phyloP scores from a whole-genome alignment of 2,113 vertebrate genomes.

The Puma concolor region DNA sequence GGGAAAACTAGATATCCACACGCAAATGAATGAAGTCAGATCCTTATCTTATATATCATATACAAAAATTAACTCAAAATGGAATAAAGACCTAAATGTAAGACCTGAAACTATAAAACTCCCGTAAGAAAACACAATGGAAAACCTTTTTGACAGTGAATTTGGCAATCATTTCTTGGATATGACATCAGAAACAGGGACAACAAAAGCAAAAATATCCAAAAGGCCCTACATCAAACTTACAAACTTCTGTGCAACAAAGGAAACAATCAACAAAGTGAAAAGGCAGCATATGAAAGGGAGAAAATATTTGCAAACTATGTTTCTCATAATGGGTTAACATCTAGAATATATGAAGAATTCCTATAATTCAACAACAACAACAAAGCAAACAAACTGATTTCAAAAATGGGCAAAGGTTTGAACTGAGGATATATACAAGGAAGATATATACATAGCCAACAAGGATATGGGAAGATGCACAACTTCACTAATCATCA shows the following conservation, averaged over 20 bases:
- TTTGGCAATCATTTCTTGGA: not conserved
- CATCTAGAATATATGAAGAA: not conserved
- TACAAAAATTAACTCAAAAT: not conserved
- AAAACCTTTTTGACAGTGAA: not conserved
- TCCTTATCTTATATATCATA: not conserved
- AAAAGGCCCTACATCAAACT: not conserved
- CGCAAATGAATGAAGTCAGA: not conserved
- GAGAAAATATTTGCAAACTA: not conserved
- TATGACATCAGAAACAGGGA: not conserved
- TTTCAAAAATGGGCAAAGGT: not conserved
- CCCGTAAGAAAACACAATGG: not conserved
- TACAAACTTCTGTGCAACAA: not conserved
- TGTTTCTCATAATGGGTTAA: not conserved
- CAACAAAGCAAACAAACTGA: not conserved
- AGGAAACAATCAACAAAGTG: not conserved
- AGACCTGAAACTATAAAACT: not conserved
- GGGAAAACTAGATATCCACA: not conserved
- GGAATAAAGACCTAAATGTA: not conserved
- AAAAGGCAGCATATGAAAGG: not conserved
- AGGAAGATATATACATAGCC: not conserved
- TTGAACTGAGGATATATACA: not conserved
- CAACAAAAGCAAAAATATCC: not conserved
- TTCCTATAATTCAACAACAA: not conserved
- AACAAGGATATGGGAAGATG: not conserved
- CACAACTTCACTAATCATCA: not conserved